These are phyloP conservation scores for Melolontha melolontha DNA, from an alignment of 2,888 invertebrate genomes.

Conservation along the genomic window DNA sequence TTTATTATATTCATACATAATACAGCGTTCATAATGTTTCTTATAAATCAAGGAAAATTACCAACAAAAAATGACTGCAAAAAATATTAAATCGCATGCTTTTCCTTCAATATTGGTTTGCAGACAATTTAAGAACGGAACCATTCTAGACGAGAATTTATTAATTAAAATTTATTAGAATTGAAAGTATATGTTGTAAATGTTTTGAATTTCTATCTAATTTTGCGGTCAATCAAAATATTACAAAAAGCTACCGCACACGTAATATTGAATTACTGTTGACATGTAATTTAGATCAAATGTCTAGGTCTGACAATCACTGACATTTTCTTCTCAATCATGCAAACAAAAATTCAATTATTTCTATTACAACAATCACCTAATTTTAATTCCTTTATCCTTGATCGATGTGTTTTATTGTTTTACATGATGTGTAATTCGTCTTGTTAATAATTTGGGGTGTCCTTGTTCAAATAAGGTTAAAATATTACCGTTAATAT, in stretches of 20 bases:
- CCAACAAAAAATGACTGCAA: too few species aligned
- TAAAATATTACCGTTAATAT: too few species aligned
- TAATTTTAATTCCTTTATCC: constrained; percentile 9
- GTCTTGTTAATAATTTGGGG: too few species aligned
- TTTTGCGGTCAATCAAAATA: constrained; percentile 14
- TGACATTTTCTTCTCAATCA: neutral
- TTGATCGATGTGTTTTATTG: neutral
- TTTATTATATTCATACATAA: too few species aligned
- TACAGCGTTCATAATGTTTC: too few species aligned
- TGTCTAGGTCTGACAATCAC: constrained; percentile 19
- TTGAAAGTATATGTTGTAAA: constrained; percentile 3
- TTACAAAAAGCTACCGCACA: constrained; percentile 10
- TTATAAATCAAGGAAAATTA: too few species aligned
- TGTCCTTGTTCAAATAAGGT: too few species aligned
- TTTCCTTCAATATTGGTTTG: too few species aligned
- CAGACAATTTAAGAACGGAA: too few species aligned
- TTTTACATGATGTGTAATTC: neutral
- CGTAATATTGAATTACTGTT: neutral
- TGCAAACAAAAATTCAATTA: constrained; percentile 8
- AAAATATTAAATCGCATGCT: too few species aligned
- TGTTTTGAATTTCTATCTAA: neutral
- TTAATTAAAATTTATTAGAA: neutral
- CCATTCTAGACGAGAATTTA: too few species aligned
- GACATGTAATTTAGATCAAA: neutral
- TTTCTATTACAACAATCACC: neutral